These are phyloP conservation scores for Coptodon bakossiorum DNA, from an alignment of 2,113 vertebrate species.

Conservation along the genomic window DNA sequence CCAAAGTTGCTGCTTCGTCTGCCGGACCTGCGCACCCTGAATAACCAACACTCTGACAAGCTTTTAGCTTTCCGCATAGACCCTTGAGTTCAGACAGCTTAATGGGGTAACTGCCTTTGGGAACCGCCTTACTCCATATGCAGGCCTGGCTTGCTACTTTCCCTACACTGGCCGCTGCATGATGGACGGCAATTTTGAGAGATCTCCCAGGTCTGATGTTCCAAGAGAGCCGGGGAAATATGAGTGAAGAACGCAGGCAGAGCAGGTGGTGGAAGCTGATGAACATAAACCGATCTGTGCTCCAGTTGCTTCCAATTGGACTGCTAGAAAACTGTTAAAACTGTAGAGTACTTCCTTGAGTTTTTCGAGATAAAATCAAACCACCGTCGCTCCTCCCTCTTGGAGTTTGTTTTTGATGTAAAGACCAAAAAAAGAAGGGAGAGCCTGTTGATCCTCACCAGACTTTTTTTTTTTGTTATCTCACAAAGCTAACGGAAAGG, in stretches of 20 bases:
- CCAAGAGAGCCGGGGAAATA: not conserved
- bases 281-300: slow-evolving; percentile 13
- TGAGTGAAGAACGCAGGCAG: not conserved
- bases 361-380: slow-evolving; percentile 10
- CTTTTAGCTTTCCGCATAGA: slow-evolving; percentile 78
- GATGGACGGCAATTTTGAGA: slow-evolving; percentile 32
- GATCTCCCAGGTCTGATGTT: slow-evolving; percentile 4
- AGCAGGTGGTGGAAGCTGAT: not conserved
- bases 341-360: slow-evolving; percentile 37
- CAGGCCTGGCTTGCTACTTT: not conserved
- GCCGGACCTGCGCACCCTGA: slow-evolving; percentile 77
- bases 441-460: not conserved
- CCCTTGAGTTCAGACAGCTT: slow-evolving; percentile 47
- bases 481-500: slow-evolving; percentile 3
- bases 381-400: not conserved
- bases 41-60: slow-evolving; percentile 78
- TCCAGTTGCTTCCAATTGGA: slow-evolving; percentile 45
- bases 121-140: slow-evolving; percentile 1
- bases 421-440: slow-evolving; percentile 43
- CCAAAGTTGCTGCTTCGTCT: slow-evolving; percentile 74
- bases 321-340: not conserved
- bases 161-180: slow-evolving; percentile 27
- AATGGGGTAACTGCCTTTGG: not conserved
- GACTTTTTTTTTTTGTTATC: not conserved
- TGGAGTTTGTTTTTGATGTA: not conserved